Evolutionary conservation across 2,888 invertebrate genomes (phyloP).

Genomic region (Craniophora ligustri): DNA sequence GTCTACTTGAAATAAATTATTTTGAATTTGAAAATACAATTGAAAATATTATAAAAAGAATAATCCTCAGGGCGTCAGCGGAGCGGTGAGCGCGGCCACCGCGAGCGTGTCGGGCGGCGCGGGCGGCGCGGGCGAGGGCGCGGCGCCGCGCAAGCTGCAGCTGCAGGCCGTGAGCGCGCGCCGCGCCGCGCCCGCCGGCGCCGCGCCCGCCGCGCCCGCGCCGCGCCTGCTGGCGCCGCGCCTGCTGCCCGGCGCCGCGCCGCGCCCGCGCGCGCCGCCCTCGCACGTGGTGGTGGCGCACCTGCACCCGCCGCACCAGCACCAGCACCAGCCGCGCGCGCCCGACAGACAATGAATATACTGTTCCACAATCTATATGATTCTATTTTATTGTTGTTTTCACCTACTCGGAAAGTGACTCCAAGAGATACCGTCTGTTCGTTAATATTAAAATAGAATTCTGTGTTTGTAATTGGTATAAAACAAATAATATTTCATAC

Average conservation of each 20-base stretch:
- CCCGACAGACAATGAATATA: slow-evolving; percentile 19
- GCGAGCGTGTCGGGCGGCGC: slow-evolving; percentile 61
- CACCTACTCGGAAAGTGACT: too few relatives aligned
- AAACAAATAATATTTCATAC: too few relatives aligned
- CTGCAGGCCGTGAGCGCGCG: slow-evolving; percentile 63
- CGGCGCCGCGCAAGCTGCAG: slow-evolving; percentile 71
- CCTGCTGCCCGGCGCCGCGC: slow-evolving; percentile 88
- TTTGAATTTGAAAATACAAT: too few relatives aligned
- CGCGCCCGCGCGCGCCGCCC: slow-evolving; percentile 69
- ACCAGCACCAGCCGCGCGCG: slow-evolving; percentile 34
- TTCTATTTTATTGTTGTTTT: background rate
- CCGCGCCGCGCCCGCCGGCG: slow-evolving; percentile 48
- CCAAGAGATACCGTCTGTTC: too few relatives aligned
- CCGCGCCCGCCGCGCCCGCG: slow-evolving; percentile 5
- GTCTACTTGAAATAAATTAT: too few relatives aligned
- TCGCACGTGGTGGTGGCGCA: slow-evolving; percentile 76
- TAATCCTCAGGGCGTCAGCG: slow-evolving; percentile 11
- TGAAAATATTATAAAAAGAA: too few relatives aligned
- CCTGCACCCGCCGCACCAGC: slow-evolving; percentile 63
- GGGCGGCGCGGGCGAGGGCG: slow-evolving; percentile 35
- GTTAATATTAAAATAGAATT: too few relatives aligned
- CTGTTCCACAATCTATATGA: background rate
- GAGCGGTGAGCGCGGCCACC: slow-evolving; percentile 74
- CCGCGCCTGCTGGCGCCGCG: slow-evolving; percentile 48
- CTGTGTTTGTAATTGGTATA: too few relatives aligned